Base-by-base conservation (phyloP, 2,888 invertebrate genomes). In the Polietes domitor region DNA sequence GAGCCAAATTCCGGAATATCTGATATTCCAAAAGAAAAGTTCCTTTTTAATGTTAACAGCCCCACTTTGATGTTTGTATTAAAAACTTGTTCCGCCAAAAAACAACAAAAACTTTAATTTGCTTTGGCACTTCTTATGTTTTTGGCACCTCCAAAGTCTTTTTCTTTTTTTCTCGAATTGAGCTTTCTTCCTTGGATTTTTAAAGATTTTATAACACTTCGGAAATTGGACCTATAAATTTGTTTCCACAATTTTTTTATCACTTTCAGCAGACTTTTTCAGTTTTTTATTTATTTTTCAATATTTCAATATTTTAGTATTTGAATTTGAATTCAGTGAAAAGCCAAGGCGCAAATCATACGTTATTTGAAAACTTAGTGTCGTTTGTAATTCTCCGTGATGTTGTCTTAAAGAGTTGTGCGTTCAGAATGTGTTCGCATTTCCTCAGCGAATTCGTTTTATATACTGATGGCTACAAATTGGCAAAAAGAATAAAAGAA, bases 401-500 rank as follows among this genome's bases (percentile, higher is more conserved):
- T 68, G 84, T 81, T 78, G 58, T 76, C 75, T 78, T 65, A 61
- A 76, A 58, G 71, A 81, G 81, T 24, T 76, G 73, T 76, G 68
- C 78, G 68, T 73, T 41, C 50, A 41, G 78, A 81, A 78, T 84
- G 80, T 68, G 80, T 81, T 73, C 21, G 75, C 75, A 76, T 81
- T 78, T 71, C 72, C 65, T 12, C 63, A 78, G 77, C 80, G 10
- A 80, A 80, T 21, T 71, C 28, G 74, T 77, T 80, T 80, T 83
- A 83, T 77, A 83, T 43, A 37, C 37, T 37, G 37, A 37, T 24
- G 17, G 12, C 37, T 68, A 78, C 71, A 58, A 72, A 68, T 73
- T 75, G 65, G 10, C 37, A 19, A 37, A 43, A 21, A 24, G n/a
- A 47, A n/a, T n/a, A 47, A 12, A 47, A 1, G n/a, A 47, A 15